These are phyloP conservation scores for Petaurus breviceps DNA, from an alignment of 2,113 vertebrate genomes.

Conservation along the genomic window DNA sequence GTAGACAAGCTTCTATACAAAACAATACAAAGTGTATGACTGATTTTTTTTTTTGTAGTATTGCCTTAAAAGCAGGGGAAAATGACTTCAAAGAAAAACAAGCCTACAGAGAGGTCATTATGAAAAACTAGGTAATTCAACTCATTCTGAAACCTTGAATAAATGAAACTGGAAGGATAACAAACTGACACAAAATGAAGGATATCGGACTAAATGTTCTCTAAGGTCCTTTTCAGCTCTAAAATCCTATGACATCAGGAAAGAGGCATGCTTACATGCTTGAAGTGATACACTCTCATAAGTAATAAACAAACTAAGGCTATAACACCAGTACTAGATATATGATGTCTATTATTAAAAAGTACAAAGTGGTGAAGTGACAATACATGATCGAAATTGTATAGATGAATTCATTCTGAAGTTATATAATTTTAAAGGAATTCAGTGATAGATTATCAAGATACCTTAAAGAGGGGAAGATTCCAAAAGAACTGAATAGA, in stretches of 20 bases:
- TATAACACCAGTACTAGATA: background rate
- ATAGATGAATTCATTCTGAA: background rate
- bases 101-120: background rate
- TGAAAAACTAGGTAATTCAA: background rate
- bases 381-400: background rate
- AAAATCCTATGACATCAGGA: background rate
- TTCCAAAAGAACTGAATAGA: background rate
- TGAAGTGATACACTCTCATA: background rate
- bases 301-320: background rate
- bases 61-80: background rate
- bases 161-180: background rate
- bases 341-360: background rate
- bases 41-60: background rate
- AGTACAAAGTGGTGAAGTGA: background rate
- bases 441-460: background rate
- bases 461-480: background rate
- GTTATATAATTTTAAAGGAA: background rate
- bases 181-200: background rate
- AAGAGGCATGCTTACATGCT: background rate
- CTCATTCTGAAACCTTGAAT: background rate
- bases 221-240: background rate
- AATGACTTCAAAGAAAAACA: background rate
- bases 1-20: background rate
- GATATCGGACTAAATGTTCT: background rate
- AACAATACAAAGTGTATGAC: background rate